Conservation (phyloP, 2,888 invertebrate genomes). For the Melipona beecheii region DNA sequence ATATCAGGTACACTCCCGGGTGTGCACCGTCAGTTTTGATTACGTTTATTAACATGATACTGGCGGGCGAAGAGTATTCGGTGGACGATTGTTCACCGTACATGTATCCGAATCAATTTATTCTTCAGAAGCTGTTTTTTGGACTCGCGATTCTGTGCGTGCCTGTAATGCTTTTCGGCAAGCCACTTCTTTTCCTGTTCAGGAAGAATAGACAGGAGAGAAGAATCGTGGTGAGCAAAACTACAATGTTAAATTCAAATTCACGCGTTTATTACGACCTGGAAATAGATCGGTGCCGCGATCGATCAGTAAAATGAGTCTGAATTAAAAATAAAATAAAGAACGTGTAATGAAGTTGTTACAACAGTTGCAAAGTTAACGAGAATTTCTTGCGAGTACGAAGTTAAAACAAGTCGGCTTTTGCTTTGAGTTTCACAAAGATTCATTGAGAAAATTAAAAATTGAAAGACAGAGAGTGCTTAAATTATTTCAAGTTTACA, state of each 20-base stretch:
- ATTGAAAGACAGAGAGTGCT: too few relatives aligned
- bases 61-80: constrained; percentile 85
- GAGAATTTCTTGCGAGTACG: too few relatives aligned
- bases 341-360: too few relatives aligned
- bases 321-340: neutral
- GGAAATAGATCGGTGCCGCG: too few relatives aligned
- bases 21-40: constrained; percentile 93
- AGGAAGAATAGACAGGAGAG: constrained; percentile 67
- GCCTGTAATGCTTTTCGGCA: constrained; percentile 91
- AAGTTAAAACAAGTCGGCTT: too few relatives aligned
- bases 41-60: constrained; percentile 92
- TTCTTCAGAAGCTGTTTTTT: constrained; percentile 88
- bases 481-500: too few relatives aligned
- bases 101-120: constrained; percentile 87
- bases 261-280: too few relatives aligned
- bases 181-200: constrained; percentile 86
- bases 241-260: too few relatives aligned
- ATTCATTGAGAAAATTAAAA: too few relatives aligned
- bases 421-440: too few relatives aligned
- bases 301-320: neutral
- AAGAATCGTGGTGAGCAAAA: constrained; percentile 82
- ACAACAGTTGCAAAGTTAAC: too few relatives aligned
- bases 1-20: constrained; percentile 82
- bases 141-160: constrained; percentile 88
- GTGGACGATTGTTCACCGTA: constrained; percentile 85